Conservation (phyloP, 2,888 invertebrate genomes). For the Philonicus albiceps region DNA sequence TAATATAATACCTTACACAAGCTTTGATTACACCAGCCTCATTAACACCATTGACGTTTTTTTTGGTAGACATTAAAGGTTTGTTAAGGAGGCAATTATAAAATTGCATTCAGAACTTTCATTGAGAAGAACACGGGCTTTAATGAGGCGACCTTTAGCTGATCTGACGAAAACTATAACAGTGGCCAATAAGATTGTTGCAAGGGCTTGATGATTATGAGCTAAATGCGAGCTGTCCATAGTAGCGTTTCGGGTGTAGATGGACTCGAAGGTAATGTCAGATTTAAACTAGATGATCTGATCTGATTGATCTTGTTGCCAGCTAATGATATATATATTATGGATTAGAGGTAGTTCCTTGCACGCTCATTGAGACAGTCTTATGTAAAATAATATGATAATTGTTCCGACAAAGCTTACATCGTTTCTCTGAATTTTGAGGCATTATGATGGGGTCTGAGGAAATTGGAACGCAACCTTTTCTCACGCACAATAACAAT, state of each 20-base stretch:
- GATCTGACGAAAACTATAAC: neutral
- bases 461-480: neutral
- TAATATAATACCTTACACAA: neutral
- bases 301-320: too few relatives aligned
- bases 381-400: neutral
- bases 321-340: too few relatives aligned
- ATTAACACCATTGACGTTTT: neutral
- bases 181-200: neutral
- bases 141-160: neutral
- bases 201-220: neutral
- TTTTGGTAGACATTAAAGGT: neutral
- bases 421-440: neutral
- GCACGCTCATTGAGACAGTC: neutral
- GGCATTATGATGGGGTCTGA: neutral
- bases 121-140: neutral
- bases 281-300: too few relatives aligned
- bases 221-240: neutral
- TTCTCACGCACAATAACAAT: neutral
- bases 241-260: neutral
- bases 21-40: neutral
- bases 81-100: neutral
- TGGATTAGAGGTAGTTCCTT: too few relatives aligned
- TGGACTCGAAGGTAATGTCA: too few relatives aligned
- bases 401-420: neutral
- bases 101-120: neutral